These are phyloP conservation scores for Tenrec ecaudatus DNA, from an alignment of 2,113 vertebrate species.

Conservation along the genomic window DNA sequence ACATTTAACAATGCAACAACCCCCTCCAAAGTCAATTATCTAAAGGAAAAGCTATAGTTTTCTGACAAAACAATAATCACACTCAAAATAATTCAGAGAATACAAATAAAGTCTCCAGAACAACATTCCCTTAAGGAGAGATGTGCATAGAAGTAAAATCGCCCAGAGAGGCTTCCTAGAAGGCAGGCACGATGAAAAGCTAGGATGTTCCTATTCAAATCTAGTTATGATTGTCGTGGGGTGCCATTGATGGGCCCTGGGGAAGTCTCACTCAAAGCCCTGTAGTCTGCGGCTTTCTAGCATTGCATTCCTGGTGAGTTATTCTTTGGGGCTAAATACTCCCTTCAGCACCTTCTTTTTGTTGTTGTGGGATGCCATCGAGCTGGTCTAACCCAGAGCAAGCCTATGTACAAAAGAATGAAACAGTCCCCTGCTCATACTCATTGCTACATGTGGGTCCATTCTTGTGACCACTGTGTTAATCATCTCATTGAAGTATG, in stretches of 20 bases:
- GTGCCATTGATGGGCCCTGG: not conserved
- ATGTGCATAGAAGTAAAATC: constrained; percentile 28
- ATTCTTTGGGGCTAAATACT: constrained; percentile 19
- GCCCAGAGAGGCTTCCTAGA: not conserved
- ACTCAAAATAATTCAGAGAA: constrained; percentile 73
- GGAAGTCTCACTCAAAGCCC: not conserved
- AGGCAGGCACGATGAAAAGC: not conserved
- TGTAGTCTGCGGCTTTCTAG: not conserved
- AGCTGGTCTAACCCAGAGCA: no score
- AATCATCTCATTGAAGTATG: no score
- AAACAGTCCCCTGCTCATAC: no score
- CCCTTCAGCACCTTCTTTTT: not conserved
- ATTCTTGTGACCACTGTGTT: no score
- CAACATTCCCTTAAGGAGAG: constrained; percentile 45
- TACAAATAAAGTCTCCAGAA: constrained; percentile 52
- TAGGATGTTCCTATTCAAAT: not conserved
- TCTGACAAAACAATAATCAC: constrained; percentile 70
- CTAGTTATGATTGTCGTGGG: not conserved
- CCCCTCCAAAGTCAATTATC: constrained; percentile 63
- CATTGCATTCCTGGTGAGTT: not conserved
- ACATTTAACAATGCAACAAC: constrained; percentile 67
- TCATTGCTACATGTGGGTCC: no score
- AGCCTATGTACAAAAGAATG: no score
- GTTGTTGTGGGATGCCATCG: no score
- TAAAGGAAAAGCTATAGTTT: constrained; percentile 73